These are phyloP conservation scores for Pipistrellus kuhlii DNA, from an alignment of 2,797 vertebrate genomes.

Conservation along the genomic window DNA sequence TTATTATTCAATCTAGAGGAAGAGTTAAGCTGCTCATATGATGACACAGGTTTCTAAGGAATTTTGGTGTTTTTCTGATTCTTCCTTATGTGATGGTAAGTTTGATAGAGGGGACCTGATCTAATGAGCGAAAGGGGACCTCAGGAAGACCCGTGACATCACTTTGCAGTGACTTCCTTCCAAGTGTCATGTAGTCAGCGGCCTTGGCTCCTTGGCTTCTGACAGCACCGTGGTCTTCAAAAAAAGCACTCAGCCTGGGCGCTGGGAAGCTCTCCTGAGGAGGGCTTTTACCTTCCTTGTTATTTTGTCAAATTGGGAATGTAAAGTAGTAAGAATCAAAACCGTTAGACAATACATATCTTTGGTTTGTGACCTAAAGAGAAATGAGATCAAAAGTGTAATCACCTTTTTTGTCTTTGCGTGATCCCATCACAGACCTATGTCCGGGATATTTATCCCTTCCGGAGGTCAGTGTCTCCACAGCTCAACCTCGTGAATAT, in stretches of 20 bases:
- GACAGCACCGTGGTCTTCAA: not conserved
- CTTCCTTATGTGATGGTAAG: not conserved
- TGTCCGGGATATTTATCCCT: slow-evolving; percentile 98
- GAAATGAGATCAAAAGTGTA: not conserved
- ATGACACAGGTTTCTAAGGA: not conserved
- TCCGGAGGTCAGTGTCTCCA: slow-evolving; percentile 97
- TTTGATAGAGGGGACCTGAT: not conserved
- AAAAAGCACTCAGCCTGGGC: not conserved
- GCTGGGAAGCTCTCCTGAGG: not conserved
- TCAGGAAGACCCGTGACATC: not conserved
- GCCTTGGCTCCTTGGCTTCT: not conserved
- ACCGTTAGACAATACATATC: not conserved
- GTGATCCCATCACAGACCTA: slow-evolving; percentile 92
- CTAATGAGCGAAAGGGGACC: not conserved
- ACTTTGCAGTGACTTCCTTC: not conserved
- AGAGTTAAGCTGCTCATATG: not conserved
- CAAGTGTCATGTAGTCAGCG: not conserved
- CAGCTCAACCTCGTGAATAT: slow-evolving; percentile 99
- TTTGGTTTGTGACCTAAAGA: not conserved
- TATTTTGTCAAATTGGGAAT: not conserved
- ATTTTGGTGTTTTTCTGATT: not conserved
- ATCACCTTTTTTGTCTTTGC: slow-evolving; percentile 49
- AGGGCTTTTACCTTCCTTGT: not conserved
- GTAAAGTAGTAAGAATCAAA: slow-evolving; percentile 28
- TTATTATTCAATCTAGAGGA: not conserved